Conservation (phyloP, 1,140 invertebrate genomes). For the Chrysomallon squamiferum region DNA sequence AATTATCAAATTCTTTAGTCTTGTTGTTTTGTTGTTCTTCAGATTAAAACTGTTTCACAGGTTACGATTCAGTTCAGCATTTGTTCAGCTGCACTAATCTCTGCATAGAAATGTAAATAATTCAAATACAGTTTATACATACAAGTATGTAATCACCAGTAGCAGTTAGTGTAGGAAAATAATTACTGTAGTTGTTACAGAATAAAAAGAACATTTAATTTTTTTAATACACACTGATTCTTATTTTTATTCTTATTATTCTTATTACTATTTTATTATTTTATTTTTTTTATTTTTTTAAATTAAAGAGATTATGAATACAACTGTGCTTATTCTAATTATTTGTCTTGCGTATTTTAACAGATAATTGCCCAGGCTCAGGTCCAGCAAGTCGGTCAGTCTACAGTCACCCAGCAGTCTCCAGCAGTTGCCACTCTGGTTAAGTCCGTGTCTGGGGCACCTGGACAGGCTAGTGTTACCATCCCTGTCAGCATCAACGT, state of each 20-base stretch:
- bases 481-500: conserved; percentile 50
- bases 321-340: too few relatives aligned
- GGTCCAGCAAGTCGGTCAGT: conserved; percentile 39
- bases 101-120: background rate
- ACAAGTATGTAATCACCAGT: background rate
- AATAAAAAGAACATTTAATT: too few relatives aligned
- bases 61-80: background rate
- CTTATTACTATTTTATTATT: too few relatives aligned
- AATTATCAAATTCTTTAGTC: background rate
- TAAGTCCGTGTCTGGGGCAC: conserved; percentile 47
- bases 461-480: conserved; percentile 38
- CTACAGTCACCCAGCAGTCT: conserved; percentile 17
- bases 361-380: conserved; percentile 49
- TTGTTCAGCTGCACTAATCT: background rate
- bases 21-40: too few relatives aligned
- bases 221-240: too few relatives aligned
- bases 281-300: too few relatives aligned
- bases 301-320: too few relatives aligned
- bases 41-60: background rate
- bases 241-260: too few relatives aligned
- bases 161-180: too few relatives aligned
- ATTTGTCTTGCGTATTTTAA: too few relatives aligned
- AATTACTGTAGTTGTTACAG: too few relatives aligned
- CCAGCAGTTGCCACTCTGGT: conserved; percentile 38
- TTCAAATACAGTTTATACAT: background rate